Evolutionary conservation across 2,797 vertebrate genomes (phyloP).

Genomic region (Crocodylus rhombifer): DNA sequence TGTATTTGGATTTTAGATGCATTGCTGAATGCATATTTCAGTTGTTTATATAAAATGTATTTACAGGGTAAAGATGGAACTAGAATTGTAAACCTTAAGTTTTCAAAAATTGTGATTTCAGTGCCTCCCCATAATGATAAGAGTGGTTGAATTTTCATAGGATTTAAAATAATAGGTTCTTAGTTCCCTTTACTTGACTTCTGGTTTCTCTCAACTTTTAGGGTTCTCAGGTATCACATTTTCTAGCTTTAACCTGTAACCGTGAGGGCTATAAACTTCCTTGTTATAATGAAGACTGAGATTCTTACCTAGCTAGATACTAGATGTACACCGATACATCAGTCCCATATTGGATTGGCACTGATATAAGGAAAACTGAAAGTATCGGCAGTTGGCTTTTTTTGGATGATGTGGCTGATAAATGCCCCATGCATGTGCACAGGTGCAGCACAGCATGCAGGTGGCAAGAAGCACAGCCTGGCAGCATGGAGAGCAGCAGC

Average conservation of each 20-base stretch:
- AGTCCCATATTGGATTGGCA: too few relatives aligned
- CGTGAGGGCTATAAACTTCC: neutral
- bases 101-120: neutral
- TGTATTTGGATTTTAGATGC: neutral
- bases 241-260: neutral
- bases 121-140: neutral
- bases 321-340: too few relatives aligned
- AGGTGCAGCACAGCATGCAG: too few relatives aligned
- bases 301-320: neutral
- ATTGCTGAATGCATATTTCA: neutral
- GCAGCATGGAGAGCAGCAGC: too few relatives aligned
- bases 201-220: neutral
- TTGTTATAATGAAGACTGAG: neutral
- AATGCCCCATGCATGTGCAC: too few relatives aligned
- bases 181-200: neutral
- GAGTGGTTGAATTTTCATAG: rapidly evolving
- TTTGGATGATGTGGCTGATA: too few relatives aligned
- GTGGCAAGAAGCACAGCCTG: too few relatives aligned
- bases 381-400: too few relatives aligned
- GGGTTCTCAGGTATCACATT: neutral
- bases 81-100: neutral
- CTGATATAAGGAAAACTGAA: too few relatives aligned
- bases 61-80: neutral
- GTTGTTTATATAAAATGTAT: neutral
- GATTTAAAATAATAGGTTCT: neutral